phyloP scores from a whole-genome alignment of 2,797 vertebrate species.

The Alauda arvensis region DNA sequence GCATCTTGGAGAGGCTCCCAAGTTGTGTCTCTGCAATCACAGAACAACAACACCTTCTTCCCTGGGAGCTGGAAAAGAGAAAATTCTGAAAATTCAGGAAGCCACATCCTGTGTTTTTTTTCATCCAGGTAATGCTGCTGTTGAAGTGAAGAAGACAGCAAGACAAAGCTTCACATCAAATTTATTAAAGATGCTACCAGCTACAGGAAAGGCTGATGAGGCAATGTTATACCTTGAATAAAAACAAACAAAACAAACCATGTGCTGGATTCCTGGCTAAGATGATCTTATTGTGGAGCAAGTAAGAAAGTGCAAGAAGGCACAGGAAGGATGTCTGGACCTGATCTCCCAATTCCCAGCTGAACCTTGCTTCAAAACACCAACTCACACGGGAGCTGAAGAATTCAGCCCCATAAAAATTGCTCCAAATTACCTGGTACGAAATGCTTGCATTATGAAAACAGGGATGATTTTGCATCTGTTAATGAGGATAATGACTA shows the following conservation, averaged over 20 bases:
- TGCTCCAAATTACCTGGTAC: constrained; percentile 59
- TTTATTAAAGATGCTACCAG: neutral
- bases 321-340: neutral
- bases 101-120: neutral
- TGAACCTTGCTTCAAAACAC: constrained; percentile 22
- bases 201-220: neutral
- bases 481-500: constrained; percentile 73
- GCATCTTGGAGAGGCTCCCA: constrained; percentile 43
- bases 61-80: neutral
- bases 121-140: neutral
- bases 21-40: constrained; percentile 11
- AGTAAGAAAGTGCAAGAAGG: neutral
- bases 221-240: neutral
- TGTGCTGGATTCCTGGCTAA: neutral
- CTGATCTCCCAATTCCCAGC: neutral
- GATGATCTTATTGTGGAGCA: neutral
- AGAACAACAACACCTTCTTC: neutral
- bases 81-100: neutral
- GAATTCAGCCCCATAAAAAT: constrained; percentile 54
- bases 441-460: constrained; percentile 69
- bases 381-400: neutral
- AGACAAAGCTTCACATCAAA: neutral
- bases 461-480: constrained; percentile 62
- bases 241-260: neutral
- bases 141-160: neutral